Evolutionary conservation across 2,888 invertebrate species (phyloP).

Genomic region (Melieria omissa): DNA sequence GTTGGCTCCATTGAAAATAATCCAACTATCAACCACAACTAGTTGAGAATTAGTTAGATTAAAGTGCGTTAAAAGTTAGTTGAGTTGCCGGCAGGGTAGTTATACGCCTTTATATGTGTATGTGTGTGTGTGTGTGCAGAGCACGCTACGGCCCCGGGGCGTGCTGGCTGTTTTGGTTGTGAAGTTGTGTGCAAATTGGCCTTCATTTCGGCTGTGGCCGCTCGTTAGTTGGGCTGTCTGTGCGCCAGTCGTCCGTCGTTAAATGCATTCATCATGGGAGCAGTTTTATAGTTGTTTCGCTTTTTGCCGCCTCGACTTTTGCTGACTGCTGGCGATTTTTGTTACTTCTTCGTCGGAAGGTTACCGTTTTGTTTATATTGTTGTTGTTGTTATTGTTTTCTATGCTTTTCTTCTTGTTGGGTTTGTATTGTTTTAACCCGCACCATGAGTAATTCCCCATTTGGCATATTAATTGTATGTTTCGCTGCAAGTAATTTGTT

Average conservation of each 20-base stretch:
- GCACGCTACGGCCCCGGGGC: neutral
- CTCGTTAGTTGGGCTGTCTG: too few species aligned
- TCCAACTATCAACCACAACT: too few species aligned
- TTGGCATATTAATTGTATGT: neutral
- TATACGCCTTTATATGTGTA: neutral
- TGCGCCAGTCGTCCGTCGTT: neutral
- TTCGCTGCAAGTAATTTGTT: neutral
- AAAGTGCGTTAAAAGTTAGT: too few species aligned
- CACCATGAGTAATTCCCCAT: neutral
- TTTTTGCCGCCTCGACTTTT: neutral
- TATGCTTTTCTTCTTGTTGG: neutral
- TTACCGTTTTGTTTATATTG: neutral
- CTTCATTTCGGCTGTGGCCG: neutral
- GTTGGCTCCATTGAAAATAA: too few species aligned
- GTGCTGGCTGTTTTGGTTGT: neutral
- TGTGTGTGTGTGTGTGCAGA: too few species aligned
- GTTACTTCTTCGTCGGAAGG: too few species aligned
- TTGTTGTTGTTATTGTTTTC: neutral
- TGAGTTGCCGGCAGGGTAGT: neutral
- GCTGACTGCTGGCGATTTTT: too few species aligned
- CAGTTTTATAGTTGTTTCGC: neutral
- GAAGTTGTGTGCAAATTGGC: neutral
- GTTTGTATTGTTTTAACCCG: neutral
- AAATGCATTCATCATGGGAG: conserved; percentile 1
- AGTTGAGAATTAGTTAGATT: too few species aligned